Percentiles rank a stretch among this genome's conserved stretches.
Conservation (phyloP, 1,140 invertebrate genomes). For the Aphaenogaster rudis region DNA sequence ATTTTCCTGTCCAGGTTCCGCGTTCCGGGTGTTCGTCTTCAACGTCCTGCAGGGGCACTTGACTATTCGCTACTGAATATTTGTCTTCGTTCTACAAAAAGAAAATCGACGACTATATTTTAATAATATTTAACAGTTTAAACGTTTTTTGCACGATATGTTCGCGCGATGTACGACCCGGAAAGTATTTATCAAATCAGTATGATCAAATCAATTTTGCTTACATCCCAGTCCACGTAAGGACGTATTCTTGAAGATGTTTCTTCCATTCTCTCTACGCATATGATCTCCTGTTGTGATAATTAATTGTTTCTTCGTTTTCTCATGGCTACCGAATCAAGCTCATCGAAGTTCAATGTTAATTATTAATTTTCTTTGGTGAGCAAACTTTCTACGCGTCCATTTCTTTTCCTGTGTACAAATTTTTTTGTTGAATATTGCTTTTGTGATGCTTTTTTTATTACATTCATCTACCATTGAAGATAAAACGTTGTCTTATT, state of each 20-base stretch:
- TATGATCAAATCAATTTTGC: slow-evolving; percentile 60
- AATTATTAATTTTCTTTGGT: not conserved
- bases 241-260: slow-evolving; percentile 84
- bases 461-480: not conserved
- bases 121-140: slow-evolving; percentile 7
- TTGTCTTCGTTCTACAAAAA: slow-evolving; percentile 85
- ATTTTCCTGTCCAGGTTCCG: slow-evolving; percentile 93
- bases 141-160: not conserved
- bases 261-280: slow-evolving; percentile 81
- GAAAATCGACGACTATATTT: slow-evolving; percentile 15
- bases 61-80: slow-evolving; percentile 87
- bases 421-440: not conserved
- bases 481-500: not conserved
- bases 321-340: slow-evolving; percentile 73
- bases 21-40: slow-evolving; percentile 89
- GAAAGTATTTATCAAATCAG: slow-evolving; percentile 2
- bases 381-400: not conserved
- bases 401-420: not conserved
- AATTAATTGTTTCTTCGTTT: slow-evolving; percentile 78
- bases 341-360: slow-evolving; percentile 32
- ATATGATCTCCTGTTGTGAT: slow-evolving; percentile 51
- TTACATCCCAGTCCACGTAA: slow-evolving; percentile 87
- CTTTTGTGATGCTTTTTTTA: not conserved
- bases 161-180: not conserved
- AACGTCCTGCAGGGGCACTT: slow-evolving; percentile 84